Evolutionary conservation across 23 tunicate genomes (phyloP), one percentile per base, ranked within the genome.

Genomic region (Trididemnum miniatum): DNA sequence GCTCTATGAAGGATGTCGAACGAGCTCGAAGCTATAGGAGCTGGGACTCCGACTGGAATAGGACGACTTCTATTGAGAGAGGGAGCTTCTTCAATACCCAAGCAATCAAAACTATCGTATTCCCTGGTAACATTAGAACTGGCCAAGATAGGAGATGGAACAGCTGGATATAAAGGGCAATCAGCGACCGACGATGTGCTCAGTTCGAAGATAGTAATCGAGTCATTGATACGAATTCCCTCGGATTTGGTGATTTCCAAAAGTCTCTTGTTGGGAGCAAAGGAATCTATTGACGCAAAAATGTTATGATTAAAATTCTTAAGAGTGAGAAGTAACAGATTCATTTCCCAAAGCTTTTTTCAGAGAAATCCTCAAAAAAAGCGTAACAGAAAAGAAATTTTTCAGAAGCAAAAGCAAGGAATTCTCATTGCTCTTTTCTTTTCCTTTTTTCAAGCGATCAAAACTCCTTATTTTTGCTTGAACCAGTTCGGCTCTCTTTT

Each of bases 151-250:
- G 75, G 75, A 3, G 75, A 67, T 2, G 75, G 75, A 7, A 38
- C 38, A 12, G 23, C 67, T 4, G 67, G 67, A 15, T 4, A 25
- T 25, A 12, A 4, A 25, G 29, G 27, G 4, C 29, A 12, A 5
- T 62, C 26, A 7, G 31, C 38, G 37, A 9, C 9, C 9, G 75
- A 67, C 26, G 75, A 30, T 7, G 31, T 38, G 59, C 59, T 38
- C 59, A 74, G 28, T 23, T 74, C 79, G 59, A 74, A 37, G 4
- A 74, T 74, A 5, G 59, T 74, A 26, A 74, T 15, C 12, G 79
- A 74, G 20, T 37, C 79, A n/a, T 32, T 62, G 54, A 44, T 44
- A 7, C 54, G 54, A 44, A 44, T 44, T 44, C 54, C 54, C 15
- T 44, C 54, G 54, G 15, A 15, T 9, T 44, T 44, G 12, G 54